Conservation (phyloP, 92 coral and sea anemone species). For the Heteractis magnifica region DNA sequence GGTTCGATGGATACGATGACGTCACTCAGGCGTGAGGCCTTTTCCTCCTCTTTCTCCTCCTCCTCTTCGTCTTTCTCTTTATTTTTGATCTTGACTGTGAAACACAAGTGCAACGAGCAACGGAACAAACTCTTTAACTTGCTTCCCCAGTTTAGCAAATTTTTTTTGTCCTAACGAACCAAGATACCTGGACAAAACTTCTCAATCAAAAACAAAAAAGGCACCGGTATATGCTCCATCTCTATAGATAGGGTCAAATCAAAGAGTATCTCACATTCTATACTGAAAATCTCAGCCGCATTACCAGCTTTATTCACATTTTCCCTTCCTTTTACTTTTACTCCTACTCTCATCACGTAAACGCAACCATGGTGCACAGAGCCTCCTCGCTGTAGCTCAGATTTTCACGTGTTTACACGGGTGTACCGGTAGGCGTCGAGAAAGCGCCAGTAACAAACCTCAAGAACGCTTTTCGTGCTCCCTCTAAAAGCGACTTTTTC, state of each 20-base stretch:
- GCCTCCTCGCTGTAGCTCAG: too few relatives aligned
- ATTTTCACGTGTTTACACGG: not conserved
- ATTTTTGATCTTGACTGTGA: too few relatives aligned
- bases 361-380: not conserved
- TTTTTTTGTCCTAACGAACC: not conserved
- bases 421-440: not conserved
- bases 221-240: too few relatives aligned
- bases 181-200: not conserved
- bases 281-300: not conserved
- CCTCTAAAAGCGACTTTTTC: constrained; percentile 6
- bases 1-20: too few relatives aligned
- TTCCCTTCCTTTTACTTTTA: not conserved
- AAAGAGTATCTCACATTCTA: not conserved
- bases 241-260: not conserved
- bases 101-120: too few relatives aligned
- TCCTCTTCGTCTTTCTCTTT: too few relatives aligned
- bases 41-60: too few relatives aligned
- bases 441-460: constrained; percentile 11
- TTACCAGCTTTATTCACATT: not conserved
- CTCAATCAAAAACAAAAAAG: not conserved
- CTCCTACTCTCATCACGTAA: not conserved
- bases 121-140: too few relatives aligned
- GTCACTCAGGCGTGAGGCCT: too few relatives aligned
- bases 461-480: constrained; percentile 13
- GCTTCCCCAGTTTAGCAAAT: too few relatives aligned